Conservation (phyloP, 2,113 vertebrate genomes). For the Pica pica region DNA sequence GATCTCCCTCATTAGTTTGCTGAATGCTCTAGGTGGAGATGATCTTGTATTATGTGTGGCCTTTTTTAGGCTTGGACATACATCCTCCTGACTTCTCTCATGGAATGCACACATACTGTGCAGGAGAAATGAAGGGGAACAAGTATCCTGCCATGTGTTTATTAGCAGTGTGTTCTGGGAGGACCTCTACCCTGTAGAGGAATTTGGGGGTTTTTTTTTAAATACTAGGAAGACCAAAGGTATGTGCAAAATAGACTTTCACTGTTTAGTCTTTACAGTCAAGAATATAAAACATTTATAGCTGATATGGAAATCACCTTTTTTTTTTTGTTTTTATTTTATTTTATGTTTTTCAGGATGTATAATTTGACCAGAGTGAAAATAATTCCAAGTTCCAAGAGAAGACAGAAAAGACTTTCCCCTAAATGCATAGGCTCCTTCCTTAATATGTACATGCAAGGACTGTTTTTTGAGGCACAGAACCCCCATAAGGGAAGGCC, state of each 20-base stretch:
- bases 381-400: background rate
- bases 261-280: background rate
- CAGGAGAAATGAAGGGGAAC: background rate
- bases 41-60: background rate
- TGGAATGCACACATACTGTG: accelerated
- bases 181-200: background rate
- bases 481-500: background rate
- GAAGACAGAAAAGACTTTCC: background rate
- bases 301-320: background rate
- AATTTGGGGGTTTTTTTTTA: background rate
- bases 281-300: background rate
- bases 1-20: background rate
- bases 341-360: background rate
- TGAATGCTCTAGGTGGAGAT: background rate
- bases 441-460: accelerated
- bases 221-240: background rate
- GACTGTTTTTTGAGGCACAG: background rate
- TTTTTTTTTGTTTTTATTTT: background rate
- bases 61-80: background rate
- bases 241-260: background rate
- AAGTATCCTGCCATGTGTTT: background rate
- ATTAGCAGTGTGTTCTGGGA: background rate
- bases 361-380: background rate
- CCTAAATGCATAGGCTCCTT: background rate
- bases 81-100: background rate